Conservation (phyloP, 2,113 vertebrate species). For the Meriones unguiculatus region DNA sequence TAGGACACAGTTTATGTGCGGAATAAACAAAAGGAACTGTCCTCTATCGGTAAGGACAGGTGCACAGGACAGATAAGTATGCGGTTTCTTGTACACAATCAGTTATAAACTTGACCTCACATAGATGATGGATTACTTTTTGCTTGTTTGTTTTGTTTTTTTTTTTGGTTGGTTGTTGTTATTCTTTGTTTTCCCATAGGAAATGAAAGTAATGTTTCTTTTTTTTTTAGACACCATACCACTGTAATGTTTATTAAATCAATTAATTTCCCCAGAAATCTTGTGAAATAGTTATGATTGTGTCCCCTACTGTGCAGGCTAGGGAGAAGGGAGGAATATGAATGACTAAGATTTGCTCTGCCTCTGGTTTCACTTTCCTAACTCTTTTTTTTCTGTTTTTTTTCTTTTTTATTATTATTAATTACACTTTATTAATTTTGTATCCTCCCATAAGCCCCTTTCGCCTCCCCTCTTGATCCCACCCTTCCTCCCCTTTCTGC, state of each 20-base stretch:
- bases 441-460: too few species aligned
- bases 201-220: slow-evolving; percentile 1
- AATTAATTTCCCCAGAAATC: neutral
- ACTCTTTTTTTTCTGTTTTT: too few species aligned
- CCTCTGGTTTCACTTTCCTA: too few species aligned
- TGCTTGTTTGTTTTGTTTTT: neutral
- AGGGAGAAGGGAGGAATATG: neutral
- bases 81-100: neutral
- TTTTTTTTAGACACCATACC: neutral
- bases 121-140: neutral
- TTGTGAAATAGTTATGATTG: neutral
- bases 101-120: neutral
- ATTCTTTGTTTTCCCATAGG: neutral
- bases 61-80: neutral
- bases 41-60: neutral
- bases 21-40: neutral
- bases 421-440: too few species aligned
- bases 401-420: too few species aligned
- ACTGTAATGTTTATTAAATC: neutral
- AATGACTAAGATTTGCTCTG: neutral
- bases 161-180: neutral
- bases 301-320: neutral
- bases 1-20: neutral
- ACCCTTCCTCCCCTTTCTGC: too few species aligned
- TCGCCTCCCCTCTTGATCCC: too few species aligned